Evolutionary conservation across 2,797 vertebrate genomes (phyloP), one percentile per base, ranked within the genome.

Genomic region (Parotocinclus haroldoi): DNA sequence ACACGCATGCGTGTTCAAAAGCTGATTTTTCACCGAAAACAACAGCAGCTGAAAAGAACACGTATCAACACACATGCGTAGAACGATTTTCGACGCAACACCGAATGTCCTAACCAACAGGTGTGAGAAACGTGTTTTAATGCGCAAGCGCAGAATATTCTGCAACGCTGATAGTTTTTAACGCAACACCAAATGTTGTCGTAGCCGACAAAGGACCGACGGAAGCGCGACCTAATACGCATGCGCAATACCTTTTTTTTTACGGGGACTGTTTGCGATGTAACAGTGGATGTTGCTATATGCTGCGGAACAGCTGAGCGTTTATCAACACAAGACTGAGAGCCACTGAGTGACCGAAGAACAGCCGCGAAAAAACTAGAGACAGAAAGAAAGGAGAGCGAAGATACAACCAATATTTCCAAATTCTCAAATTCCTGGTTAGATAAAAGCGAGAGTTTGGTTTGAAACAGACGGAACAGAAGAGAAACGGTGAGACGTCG

Each of bases 271-370:
- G 27, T 57, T 66, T 61, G 14, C 19, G 16, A 49, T 54, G 49
- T 37, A 48, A 48, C 61, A 59, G 69, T 71, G 73, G 76, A 76
- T 73, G 76, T 74, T 78, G 76, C 68, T 38, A 58, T 45, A 61
- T 44, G 14, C 70, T 73, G 59, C 52, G 67, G 60, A 75, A 73
- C 68, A 49, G 71, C 64, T 61, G 66, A 57, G 71, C 27, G 63
- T 54, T 58, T 14, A 73, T 51, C 65, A 78, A 73, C 72, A 69
- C n/a, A 63, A 49, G 50, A 66, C 50, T 13, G 16, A 56, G 58
- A 67, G 40, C 52, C 14, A 48, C 10, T 18, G 42, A 40, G 17
- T n/a, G 7, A 44, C 10, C 46, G 9, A 55, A 49, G 11, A 18
- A 27, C 5, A 16, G 38, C 39, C 49, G 14, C 7, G 2, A 10